Evolutionary conservation across 37 sponge, comb jelly and placozoan species (phyloP), one percentile per base, ranked within the genome.

Genomic region (Oscarella lobularis): DNA sequence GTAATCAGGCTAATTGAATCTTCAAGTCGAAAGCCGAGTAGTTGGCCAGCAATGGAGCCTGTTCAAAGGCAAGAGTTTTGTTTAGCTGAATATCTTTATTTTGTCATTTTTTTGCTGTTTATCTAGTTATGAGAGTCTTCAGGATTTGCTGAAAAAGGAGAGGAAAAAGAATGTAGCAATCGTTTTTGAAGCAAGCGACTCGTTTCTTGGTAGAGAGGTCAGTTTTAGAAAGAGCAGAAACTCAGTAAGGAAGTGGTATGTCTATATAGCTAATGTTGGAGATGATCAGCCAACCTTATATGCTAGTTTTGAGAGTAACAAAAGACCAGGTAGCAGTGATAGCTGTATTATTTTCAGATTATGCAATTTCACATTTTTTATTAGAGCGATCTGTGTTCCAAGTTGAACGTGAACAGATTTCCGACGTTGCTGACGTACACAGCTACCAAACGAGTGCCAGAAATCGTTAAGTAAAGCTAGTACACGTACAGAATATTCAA

Each of bases 201-300:
- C 89, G 2, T 79, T 68, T 31, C 14, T 88, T 3, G 86, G 87
- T 5, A 74, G 9, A 72, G 77, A 83, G 87, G 87, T 87, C 32
- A 35, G 78, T 38, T 31, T 36, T 39, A 27, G 60, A 48, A 27
- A 20, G 60, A 48, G 14, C 9, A 9, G 20, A 9, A 27, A 48
- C 60, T 27, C 20, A 27, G 60, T 48, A 9, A 48, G 9, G 20
- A 27, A 48, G 14, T 27, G 20, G 9, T 48, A 27, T 48, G 60
- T 48, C 14, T 48, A n/a, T 48, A 20, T 27, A 48, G 60, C 14
- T 48, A 27, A 48, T 48, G 9, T 27, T 48, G 60, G 60, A 48
- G 20, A 48, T 48, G 60, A 27, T 27, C 20, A 20, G 60, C 60
- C 60, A 48, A 48, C 60, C 9, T 48, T 27, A 48, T 48, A 48